A percentile compares a stretch with the other conserved stretches of the same genome.
phyloP scores from a whole-genome alignment of 2,113 vertebrate species.

The Chaetops frenatus region DNA sequence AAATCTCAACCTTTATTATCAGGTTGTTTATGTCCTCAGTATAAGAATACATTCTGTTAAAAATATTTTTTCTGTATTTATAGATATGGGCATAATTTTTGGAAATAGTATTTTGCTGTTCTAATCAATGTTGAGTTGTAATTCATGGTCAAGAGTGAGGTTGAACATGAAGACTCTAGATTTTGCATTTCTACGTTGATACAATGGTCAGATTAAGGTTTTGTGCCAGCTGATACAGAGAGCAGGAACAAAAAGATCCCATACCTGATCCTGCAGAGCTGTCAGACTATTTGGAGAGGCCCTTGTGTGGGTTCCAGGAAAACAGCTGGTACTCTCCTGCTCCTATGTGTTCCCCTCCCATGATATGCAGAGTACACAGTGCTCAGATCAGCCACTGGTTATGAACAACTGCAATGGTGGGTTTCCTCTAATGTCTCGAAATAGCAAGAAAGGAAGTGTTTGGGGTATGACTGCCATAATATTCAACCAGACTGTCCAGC shows the following conservation, averaged over 20 bases:
- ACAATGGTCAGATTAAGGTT: neutral
- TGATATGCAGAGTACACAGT: neutral
- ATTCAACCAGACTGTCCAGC: neutral
- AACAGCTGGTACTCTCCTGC: neutral
- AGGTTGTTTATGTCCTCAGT: neutral
- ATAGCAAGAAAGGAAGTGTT: neutral
- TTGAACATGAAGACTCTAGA: neutral
- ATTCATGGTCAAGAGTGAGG: rapidly evolving
- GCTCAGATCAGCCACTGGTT: neutral
- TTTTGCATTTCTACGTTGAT: neutral
- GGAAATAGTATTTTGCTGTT: neutral
- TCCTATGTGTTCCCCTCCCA: neutral
- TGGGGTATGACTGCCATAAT: neutral
- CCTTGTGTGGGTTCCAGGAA: neutral
- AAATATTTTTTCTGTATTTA: neutral
- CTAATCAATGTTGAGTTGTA: neutral
- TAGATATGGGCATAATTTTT: neutral
- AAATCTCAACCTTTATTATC: neutral
- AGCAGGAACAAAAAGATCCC: neutral
- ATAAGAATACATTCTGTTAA: neutral
- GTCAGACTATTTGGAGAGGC: neutral
- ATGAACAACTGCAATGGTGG: neutral
- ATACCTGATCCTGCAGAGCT: neutral
- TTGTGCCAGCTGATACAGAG: neutral
- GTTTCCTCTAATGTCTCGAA: neutral